These are phyloP conservation scores for Diaperis boleti DNA, from an alignment of 2,888 invertebrate species.

Conservation along the genomic window DNA sequence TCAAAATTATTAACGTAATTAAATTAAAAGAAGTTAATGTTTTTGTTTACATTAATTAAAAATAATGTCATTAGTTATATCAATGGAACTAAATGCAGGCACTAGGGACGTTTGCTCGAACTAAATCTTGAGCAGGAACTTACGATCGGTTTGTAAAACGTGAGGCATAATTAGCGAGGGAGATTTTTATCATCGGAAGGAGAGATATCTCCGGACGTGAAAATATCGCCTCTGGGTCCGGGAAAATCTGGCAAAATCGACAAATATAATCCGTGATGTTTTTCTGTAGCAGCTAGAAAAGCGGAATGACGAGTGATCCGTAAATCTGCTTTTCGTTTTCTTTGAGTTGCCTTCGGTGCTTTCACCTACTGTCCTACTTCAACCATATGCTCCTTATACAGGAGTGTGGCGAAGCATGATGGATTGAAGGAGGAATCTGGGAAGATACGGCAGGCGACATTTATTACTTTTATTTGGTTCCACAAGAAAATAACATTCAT, in stretches of 20 bases:
- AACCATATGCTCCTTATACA: slow-evolving; percentile 14
- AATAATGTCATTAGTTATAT: slow-evolving; percentile 7
- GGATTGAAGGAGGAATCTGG: slow-evolving; percentile 41
- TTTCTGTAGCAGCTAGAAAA: slow-evolving; percentile 37
- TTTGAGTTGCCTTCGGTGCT: slow-evolving; percentile 21
- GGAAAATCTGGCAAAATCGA: slow-evolving; percentile 32
- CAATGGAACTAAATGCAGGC: too few species aligned
- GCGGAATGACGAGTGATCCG: slow-evolving; percentile 35
- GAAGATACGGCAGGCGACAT: neutral
- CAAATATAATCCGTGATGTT: slow-evolving; percentile 33
- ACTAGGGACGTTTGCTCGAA: slow-evolving; percentile 19
- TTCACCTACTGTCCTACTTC: slow-evolving; percentile 32
- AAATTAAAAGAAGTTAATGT: too few species aligned
- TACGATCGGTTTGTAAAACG: slow-evolving; percentile 29
- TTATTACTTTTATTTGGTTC: slow-evolving; percentile 2
- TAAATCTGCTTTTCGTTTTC: slow-evolving; percentile 37
- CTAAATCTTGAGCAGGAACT: slow-evolving; percentile 22
- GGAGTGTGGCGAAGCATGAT: slow-evolving; percentile 39
- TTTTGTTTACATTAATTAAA: neutral
- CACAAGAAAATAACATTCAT: neutral
- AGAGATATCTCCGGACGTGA: slow-evolving; percentile 6
- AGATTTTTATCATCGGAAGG: slow-evolving; percentile 6
- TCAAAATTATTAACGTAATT: too few species aligned
- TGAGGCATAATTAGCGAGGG: slow-evolving; percentile 24
- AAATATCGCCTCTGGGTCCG: slow-evolving; percentile 4